Evolutionary conservation across 2,888 invertebrate genomes (phyloP), one percentile per base, ranked within the genome.

Genomic region (Clepsis dumicolana): DNA sequence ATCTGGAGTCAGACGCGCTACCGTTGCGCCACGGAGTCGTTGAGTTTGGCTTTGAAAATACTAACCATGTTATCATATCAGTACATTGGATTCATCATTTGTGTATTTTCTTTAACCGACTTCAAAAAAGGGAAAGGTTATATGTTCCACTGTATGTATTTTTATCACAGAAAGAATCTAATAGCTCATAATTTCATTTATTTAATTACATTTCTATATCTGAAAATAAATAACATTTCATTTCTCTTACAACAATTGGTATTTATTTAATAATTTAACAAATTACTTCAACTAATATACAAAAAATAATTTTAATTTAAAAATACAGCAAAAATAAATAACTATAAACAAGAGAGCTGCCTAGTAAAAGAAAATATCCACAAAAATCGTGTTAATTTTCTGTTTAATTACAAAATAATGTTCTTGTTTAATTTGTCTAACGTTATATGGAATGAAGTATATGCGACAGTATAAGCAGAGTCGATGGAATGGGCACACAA

Each of bases 21-120:
- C 96, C 96, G 96, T 96, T 96, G 96, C 96, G 96, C 96, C 96
- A 96, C 96, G 96, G 95, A 95, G 95, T 95, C 96, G 48, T 70
- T 71, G 35, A 0, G 3, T 0, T 0, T 0, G 0, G 14, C 4
- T 0, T 18, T 52, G 52, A 59, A 65, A 65, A 41, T 52, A 7
- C 10, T 52, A 25, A 52, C 10, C 52, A 52, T 52, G 18, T 25
- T 27, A 27, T 56, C 27, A 32, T 32, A 5, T 1, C 4, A 44
- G 3, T 38, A 38, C n/a, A 3, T 38, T n/a, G 38, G 38, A 4
- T 38, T 38, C 12, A 32, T 32, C 7, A 8, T n/a, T n/a, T n/a
- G n/a, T n/a, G n/a, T n/a, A n/a, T n/a, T n/a, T n/a, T n/a, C n/a
- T n/a, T n/a, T n/a, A n/a, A n/a, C n/a, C n/a, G n/a, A n/a, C n/a